Conservation (phyloP, 2,797 vertebrate genomes). For the Pantherophis alleghaniensis region DNA sequence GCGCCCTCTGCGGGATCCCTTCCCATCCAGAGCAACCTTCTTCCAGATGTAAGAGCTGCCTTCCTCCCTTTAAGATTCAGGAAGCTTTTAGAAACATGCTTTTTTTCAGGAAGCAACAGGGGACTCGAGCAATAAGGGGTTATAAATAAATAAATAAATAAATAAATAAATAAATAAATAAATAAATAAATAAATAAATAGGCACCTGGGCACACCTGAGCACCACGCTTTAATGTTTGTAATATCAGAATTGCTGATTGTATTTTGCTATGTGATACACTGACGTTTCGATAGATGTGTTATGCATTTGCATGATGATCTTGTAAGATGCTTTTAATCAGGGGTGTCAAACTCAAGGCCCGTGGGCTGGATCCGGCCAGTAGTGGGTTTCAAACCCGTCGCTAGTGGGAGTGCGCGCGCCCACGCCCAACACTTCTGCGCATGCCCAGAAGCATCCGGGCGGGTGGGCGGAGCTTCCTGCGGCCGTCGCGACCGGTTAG, state of each 20-base stretch:
- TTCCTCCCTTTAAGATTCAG: neutral
- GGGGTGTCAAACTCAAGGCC: too few relatives aligned
- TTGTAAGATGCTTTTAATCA: neutral
- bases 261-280: neutral
- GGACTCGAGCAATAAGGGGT: neutral
- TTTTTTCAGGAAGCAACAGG: neutral
- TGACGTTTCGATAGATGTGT: neutral
- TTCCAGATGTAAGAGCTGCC: neutral
- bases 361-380: accelerated
- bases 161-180: too few relatives aligned
- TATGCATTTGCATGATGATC: neutral
- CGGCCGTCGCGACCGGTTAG: too few relatives aligned
- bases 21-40: neutral
- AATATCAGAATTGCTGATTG: neutral
- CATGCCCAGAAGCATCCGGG: too few relatives aligned
- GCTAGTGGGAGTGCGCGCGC: too few relatives aligned
- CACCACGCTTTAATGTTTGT: neutral
- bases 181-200: too few relatives aligned
- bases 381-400: too few relatives aligned
- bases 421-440: too few relatives aligned
- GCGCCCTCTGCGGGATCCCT: neutral
- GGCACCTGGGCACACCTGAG: neutral
- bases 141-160: too few relatives aligned
- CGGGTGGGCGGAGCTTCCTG: too few relatives aligned
- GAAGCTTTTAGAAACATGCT: neutral